These are phyloP conservation scores for Amyelois transitella DNA, from an alignment of 1,140 invertebrate species.

Conservation along the genomic window DNA sequence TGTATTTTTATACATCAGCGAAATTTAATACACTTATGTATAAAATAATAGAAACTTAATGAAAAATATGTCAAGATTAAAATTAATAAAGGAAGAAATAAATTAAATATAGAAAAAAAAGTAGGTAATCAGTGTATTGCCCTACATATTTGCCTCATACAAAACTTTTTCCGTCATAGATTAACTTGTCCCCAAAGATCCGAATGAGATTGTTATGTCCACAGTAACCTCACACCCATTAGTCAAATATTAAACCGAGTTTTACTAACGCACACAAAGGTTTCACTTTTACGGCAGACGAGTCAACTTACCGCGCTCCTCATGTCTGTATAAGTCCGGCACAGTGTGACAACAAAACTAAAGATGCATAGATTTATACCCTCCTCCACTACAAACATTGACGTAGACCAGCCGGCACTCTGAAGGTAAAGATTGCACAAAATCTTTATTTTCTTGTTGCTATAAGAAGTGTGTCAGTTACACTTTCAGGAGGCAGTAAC, in stretches of 20 bases:
- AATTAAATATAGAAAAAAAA: too few species aligned
- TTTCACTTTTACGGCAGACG: conserved; percentile 40
- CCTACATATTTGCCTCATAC: too few species aligned
- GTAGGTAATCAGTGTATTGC: too few species aligned
- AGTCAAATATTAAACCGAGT: conserved; percentile 14
- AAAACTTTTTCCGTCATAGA: too few species aligned
- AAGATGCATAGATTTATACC: conserved; percentile 41
- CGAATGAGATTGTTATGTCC: too few species aligned
- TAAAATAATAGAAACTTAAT: too few species aligned
- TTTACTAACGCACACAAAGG: conserved; percentile 21
- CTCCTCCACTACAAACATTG: conserved; percentile 40
- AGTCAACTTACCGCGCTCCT: conserved; percentile 55
- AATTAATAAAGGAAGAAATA: too few species aligned
- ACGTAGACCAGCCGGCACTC: neutral
- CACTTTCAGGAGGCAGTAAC: conserved; percentile 5
- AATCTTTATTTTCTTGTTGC: conserved; percentile 5
- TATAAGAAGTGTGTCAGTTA: conserved; percentile 4
- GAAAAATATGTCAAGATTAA: too few species aligned
- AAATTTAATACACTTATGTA: too few species aligned
- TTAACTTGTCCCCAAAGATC: too few species aligned
- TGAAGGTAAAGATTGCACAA: conserved; percentile 14
- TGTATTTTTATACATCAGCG: too few species aligned
- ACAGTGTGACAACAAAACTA: conserved; percentile 37
- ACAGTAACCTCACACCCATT: neutral
- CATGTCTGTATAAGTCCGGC: conserved; percentile 42